phyloP scores from a whole-genome alignment of 2,113 vertebrate genomes.

The Tricholaema leucomelas region DNA sequence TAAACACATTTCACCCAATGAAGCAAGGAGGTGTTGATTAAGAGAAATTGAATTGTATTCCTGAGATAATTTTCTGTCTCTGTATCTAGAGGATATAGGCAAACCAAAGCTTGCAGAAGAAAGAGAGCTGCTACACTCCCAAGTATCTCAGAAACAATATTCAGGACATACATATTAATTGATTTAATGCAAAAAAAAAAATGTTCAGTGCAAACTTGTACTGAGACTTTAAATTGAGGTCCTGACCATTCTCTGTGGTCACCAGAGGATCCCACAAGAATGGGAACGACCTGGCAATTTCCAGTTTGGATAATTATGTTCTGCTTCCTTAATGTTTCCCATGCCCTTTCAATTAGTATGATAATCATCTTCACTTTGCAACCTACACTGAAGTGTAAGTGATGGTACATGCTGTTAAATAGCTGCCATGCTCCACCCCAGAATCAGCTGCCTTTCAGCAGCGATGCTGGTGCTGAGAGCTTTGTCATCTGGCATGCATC shows the following conservation, averaged over 20 bases:
- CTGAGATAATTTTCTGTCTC: slow-evolving; percentile 58
- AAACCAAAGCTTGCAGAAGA: neutral
- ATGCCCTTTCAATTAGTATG: slow-evolving; percentile 69
- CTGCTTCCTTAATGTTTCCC: slow-evolving; percentile 50
- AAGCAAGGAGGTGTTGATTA: slow-evolving; percentile 67
- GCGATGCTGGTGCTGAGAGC: neutral
- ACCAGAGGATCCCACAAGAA: slow-evolving; percentile 53
- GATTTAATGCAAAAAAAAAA: slow-evolving; percentile 40
- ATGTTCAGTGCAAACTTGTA: slow-evolving; percentile 51
- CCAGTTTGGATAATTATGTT: slow-evolving; percentile 65
- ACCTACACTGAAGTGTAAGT: slow-evolving; percentile 9
- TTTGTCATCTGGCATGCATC: rapidly evolving
- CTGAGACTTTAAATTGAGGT: slow-evolving; percentile 61
- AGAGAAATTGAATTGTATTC: slow-evolving; percentile 66
- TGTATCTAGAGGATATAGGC: slow-evolving; percentile 30
- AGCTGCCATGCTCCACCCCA: neutral
- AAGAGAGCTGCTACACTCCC: neutral
- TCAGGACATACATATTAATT: slow-evolving; percentile 50
- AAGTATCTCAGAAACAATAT: slow-evolving; percentile 45
- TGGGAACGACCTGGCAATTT: slow-evolving; percentile 48
- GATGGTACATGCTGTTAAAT: neutral
- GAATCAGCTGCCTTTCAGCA: neutral
- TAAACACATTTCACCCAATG: slow-evolving; percentile 29
- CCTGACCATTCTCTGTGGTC: slow-evolving; percentile 53
- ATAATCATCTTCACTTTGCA: slow-evolving; percentile 51